These are phyloP conservation scores for Meleagris gallopavo DNA, from an alignment of 2,113 vertebrate genomes.

Conservation along the genomic window DNA sequence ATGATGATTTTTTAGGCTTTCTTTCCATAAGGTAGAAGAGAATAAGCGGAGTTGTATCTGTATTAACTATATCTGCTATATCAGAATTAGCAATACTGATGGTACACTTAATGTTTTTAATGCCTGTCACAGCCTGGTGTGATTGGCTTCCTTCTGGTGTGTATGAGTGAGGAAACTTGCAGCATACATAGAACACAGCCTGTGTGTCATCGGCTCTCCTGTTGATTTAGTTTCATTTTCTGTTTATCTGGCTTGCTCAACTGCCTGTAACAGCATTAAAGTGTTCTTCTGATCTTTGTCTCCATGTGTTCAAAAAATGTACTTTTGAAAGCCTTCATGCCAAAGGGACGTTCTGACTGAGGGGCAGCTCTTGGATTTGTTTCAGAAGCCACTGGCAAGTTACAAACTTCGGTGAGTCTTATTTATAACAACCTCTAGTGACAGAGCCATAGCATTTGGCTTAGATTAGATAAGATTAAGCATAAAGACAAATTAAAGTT, in stretches of 20 bases:
- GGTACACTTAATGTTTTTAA: conserved; percentile 9
- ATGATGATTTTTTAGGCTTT: not conserved
- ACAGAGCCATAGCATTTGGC: not conserved
- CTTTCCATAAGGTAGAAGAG: not conserved
- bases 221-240: conserved; percentile 76
- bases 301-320: conserved; percentile 52
- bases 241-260: conserved; percentile 73
- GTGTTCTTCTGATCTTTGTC: conserved; percentile 74
- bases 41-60: not conserved
- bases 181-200: not conserved
- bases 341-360: conserved; percentile 27
- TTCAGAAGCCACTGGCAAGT: conserved; percentile 44
- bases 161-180: not conserved
- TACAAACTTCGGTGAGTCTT: not conserved
- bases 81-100: not conserved
- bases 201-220: conserved; percentile 63
- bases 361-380: conserved; percentile 8
- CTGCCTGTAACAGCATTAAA: conserved; percentile 67
- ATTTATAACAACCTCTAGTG: not conserved
- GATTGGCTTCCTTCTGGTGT: not conserved
- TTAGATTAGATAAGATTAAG: not conserved
- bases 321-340: conserved; percentile 45
- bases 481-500: not conserved
- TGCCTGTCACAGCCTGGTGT: not conserved
- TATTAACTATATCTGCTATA: not conserved